phyloP scores from a whole-genome alignment of 2,113 vertebrate species.

The Baryphthengus martii region DNA sequence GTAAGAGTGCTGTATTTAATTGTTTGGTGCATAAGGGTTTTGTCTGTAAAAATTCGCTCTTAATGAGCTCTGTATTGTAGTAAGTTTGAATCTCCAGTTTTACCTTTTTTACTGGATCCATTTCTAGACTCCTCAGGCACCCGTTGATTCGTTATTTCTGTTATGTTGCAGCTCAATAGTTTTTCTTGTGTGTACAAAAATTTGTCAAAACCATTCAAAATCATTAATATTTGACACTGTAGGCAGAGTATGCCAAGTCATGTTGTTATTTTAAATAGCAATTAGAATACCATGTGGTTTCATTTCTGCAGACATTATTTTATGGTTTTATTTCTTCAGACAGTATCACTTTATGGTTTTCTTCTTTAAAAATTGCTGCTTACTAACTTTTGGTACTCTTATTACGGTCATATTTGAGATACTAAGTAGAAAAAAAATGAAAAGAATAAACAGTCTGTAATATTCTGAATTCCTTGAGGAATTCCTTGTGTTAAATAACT shows the following conservation, averaged over 20 bases:
- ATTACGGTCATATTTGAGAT: not conserved
- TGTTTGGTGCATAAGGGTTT: not conserved
- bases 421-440: not conserved
- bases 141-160: not conserved
- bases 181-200: not conserved
- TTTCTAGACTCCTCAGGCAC: not conserved
- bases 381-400: not conserved
- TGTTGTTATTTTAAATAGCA: not conserved
- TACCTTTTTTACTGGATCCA: not conserved
- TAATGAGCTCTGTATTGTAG: not conserved
- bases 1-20: not conserved
- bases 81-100: not conserved
- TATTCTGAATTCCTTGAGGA: not conserved
- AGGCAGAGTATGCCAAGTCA: not conserved
- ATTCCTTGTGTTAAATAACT: not conserved
- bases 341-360: not conserved
- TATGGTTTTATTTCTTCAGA: not conserved
- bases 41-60: not conserved
- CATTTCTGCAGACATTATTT: not conserved
- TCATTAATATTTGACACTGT: not conserved
- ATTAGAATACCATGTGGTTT: not conserved
- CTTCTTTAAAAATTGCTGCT: not conserved
- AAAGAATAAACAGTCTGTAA: not conserved
- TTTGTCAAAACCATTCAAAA: not conserved
- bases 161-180: not conserved